A percentile compares a stretch with the other conserved stretches of the same genome.
Conservation (phyloP, 2,888 invertebrate genomes). For the Caenorhabditis virilis region DNA sequence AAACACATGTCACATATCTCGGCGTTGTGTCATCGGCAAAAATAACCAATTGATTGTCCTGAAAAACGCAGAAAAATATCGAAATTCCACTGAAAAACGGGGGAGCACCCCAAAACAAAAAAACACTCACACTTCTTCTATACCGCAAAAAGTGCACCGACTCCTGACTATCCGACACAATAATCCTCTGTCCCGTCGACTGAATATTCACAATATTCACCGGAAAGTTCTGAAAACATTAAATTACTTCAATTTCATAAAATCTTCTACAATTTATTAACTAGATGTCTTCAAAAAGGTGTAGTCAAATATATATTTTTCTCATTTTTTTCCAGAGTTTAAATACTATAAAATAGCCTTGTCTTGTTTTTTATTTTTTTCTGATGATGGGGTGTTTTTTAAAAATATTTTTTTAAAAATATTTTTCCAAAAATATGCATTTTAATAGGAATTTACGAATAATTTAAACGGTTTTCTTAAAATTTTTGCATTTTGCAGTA, state of each 20-base stretch:
- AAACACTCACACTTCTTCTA: conserved; percentile 56
- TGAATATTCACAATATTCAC: conserved; percentile 91
- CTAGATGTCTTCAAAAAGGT: too few species aligned
- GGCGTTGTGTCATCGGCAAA: conserved; percentile 98
- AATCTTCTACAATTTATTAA: background rate
- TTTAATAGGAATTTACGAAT: too few species aligned
- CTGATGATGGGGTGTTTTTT: too few species aligned
- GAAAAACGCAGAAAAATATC: conserved; percentile 27
- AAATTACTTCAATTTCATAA: background rate
- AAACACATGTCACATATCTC: conserved; percentile 89
- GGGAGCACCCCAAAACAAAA: too few species aligned
- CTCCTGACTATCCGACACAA: conserved; percentile 93
- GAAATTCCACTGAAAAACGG: background rate
- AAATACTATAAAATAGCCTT: background rate
- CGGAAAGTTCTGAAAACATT: conserved; percentile 82
- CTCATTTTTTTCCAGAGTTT: background rate
- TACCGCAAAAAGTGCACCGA: conserved; percentile 94
- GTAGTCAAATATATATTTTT: background rate
- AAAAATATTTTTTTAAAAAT: too few species aligned
- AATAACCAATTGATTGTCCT: conserved; percentile 93
- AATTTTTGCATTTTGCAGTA: too few species aligned
- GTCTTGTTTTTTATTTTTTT: background rate
- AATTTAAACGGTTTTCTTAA: too few species aligned
- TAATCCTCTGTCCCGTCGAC: conserved; percentile 90
- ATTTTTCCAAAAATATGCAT: conserved; percentile 1